These are phyloP conservation scores for Aplysia californica DNA, from an alignment of 1,140 invertebrate species.

Conservation along the genomic window DNA sequence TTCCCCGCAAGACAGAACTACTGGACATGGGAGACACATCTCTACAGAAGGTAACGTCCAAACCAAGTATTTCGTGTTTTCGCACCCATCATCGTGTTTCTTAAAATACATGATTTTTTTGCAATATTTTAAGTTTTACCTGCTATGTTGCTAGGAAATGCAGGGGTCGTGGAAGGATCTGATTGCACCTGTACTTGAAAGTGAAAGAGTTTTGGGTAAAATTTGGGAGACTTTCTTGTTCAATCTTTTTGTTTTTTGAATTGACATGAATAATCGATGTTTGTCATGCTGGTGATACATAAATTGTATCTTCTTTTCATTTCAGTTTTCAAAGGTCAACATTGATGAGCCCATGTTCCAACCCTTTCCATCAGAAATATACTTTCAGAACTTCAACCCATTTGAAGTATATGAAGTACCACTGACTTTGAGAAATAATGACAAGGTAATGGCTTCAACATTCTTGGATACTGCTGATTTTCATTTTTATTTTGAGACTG, in stretches of 20 bases:
- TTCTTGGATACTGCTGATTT: neutral
- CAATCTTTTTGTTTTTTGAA: too few relatives aligned
- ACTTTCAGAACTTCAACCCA: constrained; percentile 67
- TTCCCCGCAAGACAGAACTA: constrained; percentile 65
- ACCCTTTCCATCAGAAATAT: constrained; percentile 68
- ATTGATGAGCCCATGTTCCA: constrained; percentile 69
- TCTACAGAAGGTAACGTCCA: constrained; percentile 64
- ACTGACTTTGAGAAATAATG: constrained; percentile 66
- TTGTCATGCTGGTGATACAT: too few relatives aligned
- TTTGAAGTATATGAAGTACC: constrained; percentile 67
- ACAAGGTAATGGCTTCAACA: constrained; percentile 58
- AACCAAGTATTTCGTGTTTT: neutral
- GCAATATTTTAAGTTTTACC: too few relatives aligned
- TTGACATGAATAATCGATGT: too few relatives aligned
- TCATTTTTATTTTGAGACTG: too few relatives aligned
- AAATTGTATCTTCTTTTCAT: too few relatives aligned
- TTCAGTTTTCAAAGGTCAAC: constrained; percentile 62
- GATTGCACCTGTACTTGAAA: too few relatives aligned
- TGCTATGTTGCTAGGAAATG: too few relatives aligned
- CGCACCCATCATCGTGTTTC: neutral
- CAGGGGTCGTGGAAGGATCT: too few relatives aligned
- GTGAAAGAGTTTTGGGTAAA: too few relatives aligned
- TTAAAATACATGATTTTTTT: too few relatives aligned
- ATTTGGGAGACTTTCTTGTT: too few relatives aligned
- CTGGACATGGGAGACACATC: constrained; percentile 68